phyloP scores from a whole-genome alignment of 2,113 vertebrate species.

The Boulengerochromis microlepis region DNA sequence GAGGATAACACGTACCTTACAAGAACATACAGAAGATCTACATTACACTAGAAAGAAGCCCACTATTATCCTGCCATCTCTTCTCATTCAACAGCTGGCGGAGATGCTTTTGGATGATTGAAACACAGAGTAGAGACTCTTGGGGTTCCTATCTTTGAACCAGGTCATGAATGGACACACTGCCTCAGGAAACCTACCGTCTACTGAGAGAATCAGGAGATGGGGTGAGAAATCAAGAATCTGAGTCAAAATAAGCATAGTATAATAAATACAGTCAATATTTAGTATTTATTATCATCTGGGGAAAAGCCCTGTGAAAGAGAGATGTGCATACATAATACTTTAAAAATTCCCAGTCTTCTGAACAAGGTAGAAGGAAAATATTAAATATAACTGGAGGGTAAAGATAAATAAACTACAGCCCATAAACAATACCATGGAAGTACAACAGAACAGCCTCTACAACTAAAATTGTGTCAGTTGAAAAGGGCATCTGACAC shows the following conservation, averaged over 20 bases:
- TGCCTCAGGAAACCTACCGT: slow-evolving; percentile 79
- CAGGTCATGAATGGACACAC: slow-evolving; percentile 76
- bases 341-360: background rate
- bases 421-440: background rate
- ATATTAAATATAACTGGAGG: background rate
- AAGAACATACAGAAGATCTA: background rate
- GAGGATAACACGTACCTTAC: background rate
- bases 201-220: background rate
- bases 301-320: background rate
- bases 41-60: background rate
- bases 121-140: slow-evolving; percentile 91
- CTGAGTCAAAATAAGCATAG: background rate
- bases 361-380: background rate
- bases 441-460: background rate
- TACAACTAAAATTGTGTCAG: background rate
- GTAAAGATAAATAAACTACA: background rate
- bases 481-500: background rate
- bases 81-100: accelerated
- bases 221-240: background rate
- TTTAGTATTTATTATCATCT: background rate
- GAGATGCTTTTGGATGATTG: slow-evolving; percentile 76
- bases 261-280: background rate
- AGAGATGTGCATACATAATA: background rate
- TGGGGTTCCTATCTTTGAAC: slow-evolving; percentile 86
- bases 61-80: background rate